phyloP scores from a whole-genome alignment of 2,888 invertebrate species.

The Lysandra coridon region DNA sequence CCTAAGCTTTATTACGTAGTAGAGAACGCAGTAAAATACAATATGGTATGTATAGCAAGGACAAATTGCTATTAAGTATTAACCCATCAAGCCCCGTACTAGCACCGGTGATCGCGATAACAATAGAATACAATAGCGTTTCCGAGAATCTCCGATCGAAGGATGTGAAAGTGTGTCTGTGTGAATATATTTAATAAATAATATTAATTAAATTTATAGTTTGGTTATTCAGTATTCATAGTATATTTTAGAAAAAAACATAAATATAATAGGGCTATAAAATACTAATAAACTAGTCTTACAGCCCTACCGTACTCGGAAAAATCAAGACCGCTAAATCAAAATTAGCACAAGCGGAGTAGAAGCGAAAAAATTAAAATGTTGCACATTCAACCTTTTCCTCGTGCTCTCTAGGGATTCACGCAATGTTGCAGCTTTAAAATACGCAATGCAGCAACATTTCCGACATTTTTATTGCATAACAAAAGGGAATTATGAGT shows the following conservation, averaged over 20 bases:
- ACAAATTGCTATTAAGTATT: background rate
- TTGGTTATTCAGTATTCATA: no score
- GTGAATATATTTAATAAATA: background rate
- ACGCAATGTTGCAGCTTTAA: conserved; percentile 13
- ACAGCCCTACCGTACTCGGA: no score
- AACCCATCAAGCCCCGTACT: no score
- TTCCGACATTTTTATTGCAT: conserved; percentile 14
- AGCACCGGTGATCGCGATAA: no score
- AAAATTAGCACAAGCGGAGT: background rate
- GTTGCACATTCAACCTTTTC: conserved; percentile 4
- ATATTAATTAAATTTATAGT: no score
- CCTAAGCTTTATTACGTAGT: background rate
- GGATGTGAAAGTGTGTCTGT: background rate
- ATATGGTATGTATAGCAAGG: background rate
- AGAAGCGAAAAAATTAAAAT: background rate
- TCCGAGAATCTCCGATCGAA: no score
- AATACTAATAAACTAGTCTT: no score
- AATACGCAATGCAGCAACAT: conserved; percentile 22
- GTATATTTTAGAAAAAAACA: no score
- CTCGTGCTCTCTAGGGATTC: conserved; percentile 6
- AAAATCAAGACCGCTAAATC: background rate
- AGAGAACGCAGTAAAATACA: background rate
- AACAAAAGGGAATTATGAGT: conserved; percentile 11
- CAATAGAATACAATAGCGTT: no score
- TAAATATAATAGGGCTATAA: no score